Evolutionary conservation across 2,888 invertebrate species (phyloP), one percentile per base, ranked within the genome.

Genomic region (Drosophila barbarae): DNA sequence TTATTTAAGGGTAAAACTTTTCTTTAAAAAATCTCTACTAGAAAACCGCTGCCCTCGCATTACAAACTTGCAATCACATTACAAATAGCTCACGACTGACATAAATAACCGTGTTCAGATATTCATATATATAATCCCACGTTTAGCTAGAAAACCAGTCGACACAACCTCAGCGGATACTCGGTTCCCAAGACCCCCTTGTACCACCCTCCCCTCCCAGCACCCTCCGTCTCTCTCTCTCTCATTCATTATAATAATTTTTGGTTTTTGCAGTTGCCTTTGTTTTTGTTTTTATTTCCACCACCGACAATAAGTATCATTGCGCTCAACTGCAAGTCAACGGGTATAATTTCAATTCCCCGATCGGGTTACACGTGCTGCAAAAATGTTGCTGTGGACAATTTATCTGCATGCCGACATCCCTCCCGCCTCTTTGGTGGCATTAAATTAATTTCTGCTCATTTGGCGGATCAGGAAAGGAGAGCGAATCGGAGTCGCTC

Each of bases 371-470:
- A 81, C 81, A 84, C 85, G 81, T 84, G 84, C 78, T 84, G 69
- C 77, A 76, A 70, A 65, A 61, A 76, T 74, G 71, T 74, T 80
- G 69, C 60, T 63, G 66, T 67, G 72, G 64, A 47, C 46, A 47
- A 28, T 47, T 47, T 47, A 47, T 47, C 46, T 47, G 46, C 46
- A 47, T 47, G 42, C 46, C 30, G 56, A 69, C 68, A 67, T 32
- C 44, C 28, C 42, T 9, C 26, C 21, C 21, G 7, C 75, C 49
- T 28, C 34, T 23, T 32, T 30, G 51, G 51, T 71, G 84, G 80
- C 80, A 85, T 81, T 84, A 81, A 85, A 84, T 84, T 81, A 81
- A 81, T 81, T 84, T 84, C 75, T 73, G 78, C 84, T 84, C 85
- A 81, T 83, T 85, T 83, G 70, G 73, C 73, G 54, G 71, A 72